Evolutionary conservation across 2,888 invertebrate genomes (phyloP), one percentile per base, ranked within the genome.

Genomic region (Physocephala rufipes): DNA sequence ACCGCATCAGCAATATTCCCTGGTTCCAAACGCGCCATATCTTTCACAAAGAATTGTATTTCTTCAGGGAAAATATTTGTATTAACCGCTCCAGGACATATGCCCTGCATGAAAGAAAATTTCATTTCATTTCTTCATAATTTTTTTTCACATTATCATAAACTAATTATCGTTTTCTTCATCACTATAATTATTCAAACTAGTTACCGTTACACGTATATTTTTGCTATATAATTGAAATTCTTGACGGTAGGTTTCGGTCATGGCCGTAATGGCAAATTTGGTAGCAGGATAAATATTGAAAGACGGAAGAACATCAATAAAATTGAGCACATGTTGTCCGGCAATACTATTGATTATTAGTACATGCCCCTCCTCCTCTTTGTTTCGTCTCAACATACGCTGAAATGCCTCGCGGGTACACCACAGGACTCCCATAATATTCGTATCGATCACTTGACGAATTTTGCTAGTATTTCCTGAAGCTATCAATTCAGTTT

Each of bases 331-430:
- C 15, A 86, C 82, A 45, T 80, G 80, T 45, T 87, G 86, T 0
- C 86, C 86, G 2, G 82, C 81, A 59, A 85, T 80, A 72, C 86
- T 86, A 70, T 87, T 88, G 12, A 89, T 85, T 19, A 88, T 86
- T 30, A 89, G 80, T 49, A 89, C 86, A 74, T 89, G 89, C 0
- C 88, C 89, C 75, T 89, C 88, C 0, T 88, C 89, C 75, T 89
- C 16, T 78, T 79, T 43, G 30, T 86, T 84, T 0, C 84, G 81
- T 21, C 73, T 77, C 24, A 80, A 85, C 88, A 90, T 89, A 2
- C 87, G 87, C 2, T 85, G 83, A 19, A 89, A 84, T 0, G 88
- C 89, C 71, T 86, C 86, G 0, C 88, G 84, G 0, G 88, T 85
- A 78, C 89, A 89, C 79, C 87, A 79, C 1, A 88, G 79, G 1